Evolutionary conservation across 2,797 vertebrate species (phyloP), one percentile per base, ranked within the genome.

Genomic region (Cynodonichthys magdalenae): DNA sequence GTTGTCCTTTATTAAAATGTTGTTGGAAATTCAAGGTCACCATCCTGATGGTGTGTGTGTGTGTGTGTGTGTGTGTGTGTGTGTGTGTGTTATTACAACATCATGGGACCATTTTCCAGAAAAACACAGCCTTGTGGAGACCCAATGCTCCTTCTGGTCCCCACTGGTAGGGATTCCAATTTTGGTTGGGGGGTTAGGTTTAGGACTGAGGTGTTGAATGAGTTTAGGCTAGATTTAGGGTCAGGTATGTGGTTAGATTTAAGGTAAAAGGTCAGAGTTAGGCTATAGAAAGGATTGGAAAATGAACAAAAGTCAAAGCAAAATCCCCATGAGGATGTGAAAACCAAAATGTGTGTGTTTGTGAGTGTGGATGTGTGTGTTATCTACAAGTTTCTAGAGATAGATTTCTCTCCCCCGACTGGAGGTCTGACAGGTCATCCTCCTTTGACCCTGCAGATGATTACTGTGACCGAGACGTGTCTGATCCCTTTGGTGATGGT

Each of bases 401-500:
- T 75, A 24, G 68, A 82, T 88, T 82, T 44, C 42, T n/a, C 75
- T 53, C 66, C 73, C 47, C 65, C 3, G 68, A 61, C 75, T 57
- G 68, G 52, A 6, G n/a, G 52, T 56, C 59, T 78, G 81, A 75
- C 82, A 0, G 44, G 66, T 71, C 76, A 52, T 66, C 73, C 51
- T 67, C 71, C 63, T 50, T 54, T 72, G 76, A 82, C 73, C 77
- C 75, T 45, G 56, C 31, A 56, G 79, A 86, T 79, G 85, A 88
- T 83, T 80, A 75, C 79, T 55, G 57, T 18, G 79, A 63, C 70
- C 55, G 78, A 81, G 82, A 48, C 19, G 3, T 29, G 77, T 84
- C 84, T 88, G 82, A 90, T 87, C 80, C 76, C 59, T 4, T 58
- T 15, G 36, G 66, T 48, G 78, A 79, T 85, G 81, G 76, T 67